phyloP scores from a whole-genome alignment of 2,797 vertebrate genomes.

The Clarias fuscus region DNA sequence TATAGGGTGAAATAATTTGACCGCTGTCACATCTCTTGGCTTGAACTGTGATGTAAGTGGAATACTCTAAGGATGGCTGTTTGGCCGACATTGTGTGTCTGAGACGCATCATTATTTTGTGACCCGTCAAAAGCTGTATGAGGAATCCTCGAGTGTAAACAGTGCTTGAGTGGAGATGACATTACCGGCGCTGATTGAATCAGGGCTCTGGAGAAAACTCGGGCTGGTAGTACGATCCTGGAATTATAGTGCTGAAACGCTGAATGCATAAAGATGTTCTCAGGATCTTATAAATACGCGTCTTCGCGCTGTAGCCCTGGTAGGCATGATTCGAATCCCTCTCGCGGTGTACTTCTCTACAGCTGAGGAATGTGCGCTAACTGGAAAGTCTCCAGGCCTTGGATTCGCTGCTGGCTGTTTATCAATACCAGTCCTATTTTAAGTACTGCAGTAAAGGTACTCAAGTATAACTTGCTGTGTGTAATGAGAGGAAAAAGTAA shows the following conservation, averaged over 20 bases:
- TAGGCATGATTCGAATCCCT: not conserved
- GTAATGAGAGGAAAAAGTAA: slow-evolving; percentile 1
- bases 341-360: not conserved
- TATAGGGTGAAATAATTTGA: slow-evolving; percentile 16
- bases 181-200: slow-evolving; percentile 5
- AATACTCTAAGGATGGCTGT: slow-evolving; percentile 17
- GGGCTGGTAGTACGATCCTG: not conserved
- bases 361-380: not conserved
- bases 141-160: slow-evolving; percentile 32
- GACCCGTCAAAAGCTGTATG: slow-evolving; percentile 15
- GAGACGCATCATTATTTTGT: slow-evolving; percentile 35
- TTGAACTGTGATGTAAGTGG: not conserved
- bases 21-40: not conserved
- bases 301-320: not conserved
- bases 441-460: not conserved
- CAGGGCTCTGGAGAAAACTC: not conserved
- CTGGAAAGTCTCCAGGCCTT: not conserved
- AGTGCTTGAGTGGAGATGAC: slow-evolving; percentile 17
- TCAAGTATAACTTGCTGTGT: not conserved
- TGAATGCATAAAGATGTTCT: not conserved
- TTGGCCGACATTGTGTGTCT: slow-evolving; percentile 1
- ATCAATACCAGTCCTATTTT: not conserved
- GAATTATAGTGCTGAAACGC: not conserved
- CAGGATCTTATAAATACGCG: not conserved
- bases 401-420: not conserved